Conservation (phyloP, 2,113 vertebrate genomes). For the Charadrius vociferus region DNA sequence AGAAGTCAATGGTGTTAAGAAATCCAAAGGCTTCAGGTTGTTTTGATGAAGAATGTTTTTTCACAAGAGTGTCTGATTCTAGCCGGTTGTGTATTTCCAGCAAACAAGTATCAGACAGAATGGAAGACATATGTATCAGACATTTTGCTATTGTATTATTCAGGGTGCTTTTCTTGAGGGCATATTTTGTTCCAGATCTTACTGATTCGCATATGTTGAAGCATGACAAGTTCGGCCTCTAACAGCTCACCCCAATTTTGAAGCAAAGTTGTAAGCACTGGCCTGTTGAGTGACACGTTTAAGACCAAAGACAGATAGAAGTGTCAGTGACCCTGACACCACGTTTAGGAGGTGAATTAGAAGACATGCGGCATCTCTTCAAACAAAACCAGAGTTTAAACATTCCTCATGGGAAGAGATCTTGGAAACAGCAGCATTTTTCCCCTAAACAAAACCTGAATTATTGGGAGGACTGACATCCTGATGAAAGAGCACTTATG, state of each 20-base stretch:
- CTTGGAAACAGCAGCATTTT: not conserved
- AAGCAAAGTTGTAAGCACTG: not conserved
- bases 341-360: rapidly evolving
- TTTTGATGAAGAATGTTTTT: not conserved
- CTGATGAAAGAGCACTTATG: not conserved
- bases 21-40: not conserved
- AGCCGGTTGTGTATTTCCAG: not conserved
- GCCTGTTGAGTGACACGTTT: not conserved
- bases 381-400: not conserved
- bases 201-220: not conserved
- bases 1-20: not conserved
- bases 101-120: not conserved
- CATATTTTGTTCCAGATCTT: not conserved
- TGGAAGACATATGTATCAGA: not conserved
- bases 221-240: not conserved
- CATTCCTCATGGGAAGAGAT: not conserved
- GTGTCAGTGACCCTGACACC: not conserved
- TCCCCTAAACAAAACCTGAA: not conserved
- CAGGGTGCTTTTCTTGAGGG: not conserved
- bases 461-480: not conserved
- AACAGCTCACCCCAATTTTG: not conserved
- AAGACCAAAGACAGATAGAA: not conserved
- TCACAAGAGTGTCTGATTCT: not conserved
- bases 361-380: not conserved
- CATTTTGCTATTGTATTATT: not conserved